Base-by-base conservation (phyloP, 2,888 invertebrate species). In the Neria commutata region DNA sequence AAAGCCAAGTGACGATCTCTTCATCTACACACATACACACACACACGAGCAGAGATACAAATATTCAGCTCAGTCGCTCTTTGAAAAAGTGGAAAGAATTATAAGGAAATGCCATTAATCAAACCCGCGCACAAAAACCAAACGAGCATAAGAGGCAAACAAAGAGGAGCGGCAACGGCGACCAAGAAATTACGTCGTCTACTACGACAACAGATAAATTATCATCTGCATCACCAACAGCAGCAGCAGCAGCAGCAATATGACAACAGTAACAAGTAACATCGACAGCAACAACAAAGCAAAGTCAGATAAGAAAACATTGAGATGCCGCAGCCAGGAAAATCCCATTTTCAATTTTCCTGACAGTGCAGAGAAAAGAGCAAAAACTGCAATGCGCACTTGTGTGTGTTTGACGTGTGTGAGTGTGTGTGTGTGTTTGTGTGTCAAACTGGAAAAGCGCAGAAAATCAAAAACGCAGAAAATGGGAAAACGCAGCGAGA, bases 21-120 rank as follows among this genome's bases (percentile, higher is more conserved):
- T n/a, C 29, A 29, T 11, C 6, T 11, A 29, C 29, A 29, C 29
- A 29, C 29, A 29, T 11, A 29, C 29, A 29, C 11, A 11, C 11
- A 29, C 29, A 29, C 29, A 29, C 29, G 11, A 8, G 29, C 29
- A 29, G 6, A 11, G 6, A 29, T 29, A 11, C 29, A 29, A n/a
- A n/a, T n/a, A n/a, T n/a, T n/a, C n/a, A n/a, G n/a, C n/a, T n/a
- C n/a, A n/a, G n/a, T n/a, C n/a, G n/a, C n/a, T n/a, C n/a, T n/a
- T 29, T 29, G 11, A 29, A 29, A 8, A 29, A 29, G 37, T 19
- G 17, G 21, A 42, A 42, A 29, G 29, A 21, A 42, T 19, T 19
- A 19, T 14, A 42, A 42, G 42, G 21, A 42, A 42, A 42, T 42
- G 42, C 42, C 17, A 42, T 42, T 42, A 42, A 42, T 42, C 42